Conservation (phyloP, 2,113 vertebrate species). For the Chlorocebus sabaeus region DNA sequence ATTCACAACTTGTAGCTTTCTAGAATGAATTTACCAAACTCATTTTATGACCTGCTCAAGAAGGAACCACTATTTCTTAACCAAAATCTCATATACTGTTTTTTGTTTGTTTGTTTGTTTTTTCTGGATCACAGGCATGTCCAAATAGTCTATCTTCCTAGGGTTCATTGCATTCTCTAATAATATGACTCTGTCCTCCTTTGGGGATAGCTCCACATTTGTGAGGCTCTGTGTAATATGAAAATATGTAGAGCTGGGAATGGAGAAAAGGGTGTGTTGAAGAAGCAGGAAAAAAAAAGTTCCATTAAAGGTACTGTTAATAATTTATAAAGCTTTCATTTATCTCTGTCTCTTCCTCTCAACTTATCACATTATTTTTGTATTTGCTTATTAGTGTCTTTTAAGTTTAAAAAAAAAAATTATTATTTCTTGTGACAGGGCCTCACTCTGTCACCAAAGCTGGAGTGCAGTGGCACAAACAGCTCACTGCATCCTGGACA, state of each 20-base stretch:
- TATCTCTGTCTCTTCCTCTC: not conserved
- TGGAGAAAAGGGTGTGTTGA: not conserved
- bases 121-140: not conserved
- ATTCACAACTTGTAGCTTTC: not conserved
- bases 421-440: too few species aligned
- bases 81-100: not conserved
- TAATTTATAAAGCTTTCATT: not conserved
- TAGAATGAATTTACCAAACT: not conserved
- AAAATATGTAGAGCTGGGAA: accelerated
- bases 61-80: not conserved
- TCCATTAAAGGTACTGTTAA: not conserved
- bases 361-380: not conserved
- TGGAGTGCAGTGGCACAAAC: too few species aligned
- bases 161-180: not conserved
- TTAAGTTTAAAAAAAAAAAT: not conserved
- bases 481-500: too few species aligned
- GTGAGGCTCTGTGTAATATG: not conserved
- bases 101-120: not conserved
- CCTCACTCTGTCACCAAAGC: too few species aligned
- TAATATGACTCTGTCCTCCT: not conserved
- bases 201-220: not conserved
- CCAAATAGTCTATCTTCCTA: not conserved
- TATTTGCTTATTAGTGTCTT: not conserved
- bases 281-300: not conserved
- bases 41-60: not conserved